Evolutionary conservation across 1,140 invertebrate genomes (phyloP), one percentile per base, ranked within the genome.

Genomic region (Coptotermes formosanus): DNA sequence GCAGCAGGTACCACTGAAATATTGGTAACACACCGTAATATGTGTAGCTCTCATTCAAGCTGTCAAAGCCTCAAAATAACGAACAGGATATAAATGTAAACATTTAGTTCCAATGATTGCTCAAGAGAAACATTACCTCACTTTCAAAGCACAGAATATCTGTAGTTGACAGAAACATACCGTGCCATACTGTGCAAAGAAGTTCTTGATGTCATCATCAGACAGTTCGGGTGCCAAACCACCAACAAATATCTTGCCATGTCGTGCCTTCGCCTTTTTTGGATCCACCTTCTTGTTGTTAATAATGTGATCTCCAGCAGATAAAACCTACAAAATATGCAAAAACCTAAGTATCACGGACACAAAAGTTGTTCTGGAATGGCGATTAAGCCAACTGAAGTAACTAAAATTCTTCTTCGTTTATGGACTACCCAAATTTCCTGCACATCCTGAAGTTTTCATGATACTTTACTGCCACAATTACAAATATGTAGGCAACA

Each of bases 221-320:
- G 95, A 94, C 59, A 98, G 93, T 92, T 98, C 97, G 89, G 95
- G 95, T 85, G 96, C 96, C 52, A 99, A 92, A 82, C 97, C 97
- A 87, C 98, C 98, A 88, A 98, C 97, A 92, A 98, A 99, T 87
- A 99, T 97, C 92, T 98, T 98, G 32, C 97, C 97, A 90, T 97
- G 96, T 87, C 97, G 93, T 0, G 97, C 97, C 91, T 98, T 98
- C 0, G 97, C 97, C 90, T 98, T 98, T 89, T 98, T 98, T 9
- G 97, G 97, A 90, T 98, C 97, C 85, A 98, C 97, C 91, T 97
- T 97, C 90, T 98, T 98, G 88, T 95, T 96, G 91, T 98, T 98
- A 85, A 99, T 97, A 25, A 96, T 93, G 91, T 99, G 98, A 88
- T 98, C 96, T 32, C 95, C 95, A 82, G 94, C 95, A 84, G 93